Evolutionary conservation across 2,113 vertebrate genomes (phyloP).

Genomic region (Melanocharis versteri): DNA sequence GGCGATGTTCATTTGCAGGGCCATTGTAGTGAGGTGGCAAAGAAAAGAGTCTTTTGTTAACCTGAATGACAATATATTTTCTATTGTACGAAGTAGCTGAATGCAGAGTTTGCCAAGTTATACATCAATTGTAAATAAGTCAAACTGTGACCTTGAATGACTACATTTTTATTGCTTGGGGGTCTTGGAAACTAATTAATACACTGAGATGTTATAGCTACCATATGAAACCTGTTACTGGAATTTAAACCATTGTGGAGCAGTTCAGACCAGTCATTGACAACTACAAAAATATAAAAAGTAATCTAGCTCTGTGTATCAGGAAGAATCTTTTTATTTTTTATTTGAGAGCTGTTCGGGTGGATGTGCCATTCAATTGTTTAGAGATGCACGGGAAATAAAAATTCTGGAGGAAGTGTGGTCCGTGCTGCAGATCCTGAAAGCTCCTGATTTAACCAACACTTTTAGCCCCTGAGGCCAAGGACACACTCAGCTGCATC

Average conservation of each 20-base stretch:
- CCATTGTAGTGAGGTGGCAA: constrained; percentile 78
- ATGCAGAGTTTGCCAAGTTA: constrained; percentile 74
- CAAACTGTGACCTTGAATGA: constrained; percentile 77
- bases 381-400: background rate
- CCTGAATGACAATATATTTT: constrained; percentile 79
- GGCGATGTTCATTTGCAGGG: constrained; percentile 80
- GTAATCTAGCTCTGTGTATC: background rate
- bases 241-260: constrained; percentile 27
- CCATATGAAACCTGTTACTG: constrained; percentile 69
- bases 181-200: constrained; percentile 77
- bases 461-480: background rate
- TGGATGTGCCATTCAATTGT: background rate
- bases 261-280: background rate
- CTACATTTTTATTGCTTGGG: constrained; percentile 67
- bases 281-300: background rate
- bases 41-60: constrained; percentile 80
- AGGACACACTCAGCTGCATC: background rate
- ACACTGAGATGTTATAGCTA: constrained; percentile 53
- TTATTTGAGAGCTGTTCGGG: background rate
- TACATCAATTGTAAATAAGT: constrained; percentile 78
- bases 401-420: background rate
- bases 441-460: background rate
- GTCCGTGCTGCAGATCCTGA: rapidly evolving
- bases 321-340: background rate
- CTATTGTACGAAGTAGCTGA: constrained; percentile 68